Evolutionary conservation across 2,797 vertebrate species (phyloP).

Genomic region (Amazonetta brasiliensis): DNA sequence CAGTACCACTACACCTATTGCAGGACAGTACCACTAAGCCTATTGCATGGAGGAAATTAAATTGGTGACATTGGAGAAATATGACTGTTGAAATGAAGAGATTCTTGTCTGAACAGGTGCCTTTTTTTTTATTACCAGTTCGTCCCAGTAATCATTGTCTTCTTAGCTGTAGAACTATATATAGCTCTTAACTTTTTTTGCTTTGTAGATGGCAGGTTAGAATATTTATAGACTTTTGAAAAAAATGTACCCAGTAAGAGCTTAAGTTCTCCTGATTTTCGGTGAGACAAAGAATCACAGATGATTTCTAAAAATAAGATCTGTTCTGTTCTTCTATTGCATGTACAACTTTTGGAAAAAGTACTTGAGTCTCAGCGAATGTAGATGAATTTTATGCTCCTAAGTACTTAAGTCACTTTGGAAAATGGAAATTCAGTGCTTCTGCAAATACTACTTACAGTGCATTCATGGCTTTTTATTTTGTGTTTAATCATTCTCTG

Average conservation of each 20-base stretch:
- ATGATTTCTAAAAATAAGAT: not conserved
- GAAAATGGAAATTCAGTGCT: constrained; percentile 6
- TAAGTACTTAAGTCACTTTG: not conserved
- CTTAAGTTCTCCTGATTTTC: not conserved
- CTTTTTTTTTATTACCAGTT: not conserved
- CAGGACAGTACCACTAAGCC: not conserved
- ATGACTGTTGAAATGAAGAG: not conserved
- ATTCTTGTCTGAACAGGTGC: not conserved
- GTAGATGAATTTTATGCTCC: not conserved
- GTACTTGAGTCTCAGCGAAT: not conserved
- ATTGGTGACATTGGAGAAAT: not conserved
- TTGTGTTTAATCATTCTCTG: not conserved
- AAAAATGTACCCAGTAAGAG: not conserved
- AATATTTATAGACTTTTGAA: not conserved
- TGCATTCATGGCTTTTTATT: not conserved
- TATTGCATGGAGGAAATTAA: not conserved
- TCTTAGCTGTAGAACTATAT: not conserved
- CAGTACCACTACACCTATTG: not conserved
- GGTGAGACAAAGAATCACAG: not conserved
- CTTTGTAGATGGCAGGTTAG: not conserved
- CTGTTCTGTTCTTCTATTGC: not conserved
- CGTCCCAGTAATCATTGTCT: not conserved
- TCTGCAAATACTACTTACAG: not conserved
- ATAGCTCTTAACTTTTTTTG: not conserved
- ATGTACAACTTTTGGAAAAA: not conserved